A percentile compares a stretch with the other conserved stretches of the same genome.
These are phyloP conservation scores for Dynastes hyllus DNA, from an alignment of 2,888 invertebrate genomes.

Conservation along the genomic window DNA sequence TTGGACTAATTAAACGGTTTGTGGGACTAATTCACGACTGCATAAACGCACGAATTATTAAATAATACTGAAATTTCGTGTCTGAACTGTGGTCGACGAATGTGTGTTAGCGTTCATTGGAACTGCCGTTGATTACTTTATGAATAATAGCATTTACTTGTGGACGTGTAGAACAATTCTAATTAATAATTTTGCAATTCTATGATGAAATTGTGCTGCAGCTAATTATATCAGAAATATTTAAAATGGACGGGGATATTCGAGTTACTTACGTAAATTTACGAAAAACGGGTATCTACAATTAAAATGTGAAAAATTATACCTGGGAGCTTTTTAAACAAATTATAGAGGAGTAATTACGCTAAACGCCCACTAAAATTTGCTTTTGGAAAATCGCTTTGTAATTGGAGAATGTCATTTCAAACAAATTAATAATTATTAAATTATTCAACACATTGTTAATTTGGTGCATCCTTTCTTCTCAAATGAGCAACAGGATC, in stretches of 20 bases:
- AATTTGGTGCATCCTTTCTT: too few relatives aligned
- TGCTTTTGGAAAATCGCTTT: too few relatives aligned
- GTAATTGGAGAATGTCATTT: too few relatives aligned
- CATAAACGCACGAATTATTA: conserved; percentile 22
- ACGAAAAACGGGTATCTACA: too few relatives aligned
- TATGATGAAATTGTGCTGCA: not conserved
- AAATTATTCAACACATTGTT: too few relatives aligned
- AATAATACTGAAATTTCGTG: conserved; percentile 27
- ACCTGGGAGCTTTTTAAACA: too few relatives aligned
- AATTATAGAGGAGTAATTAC: too few relatives aligned
- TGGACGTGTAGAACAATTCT: not conserved
- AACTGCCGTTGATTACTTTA: conserved; percentile 10
- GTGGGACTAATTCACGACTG: conserved; percentile 11
- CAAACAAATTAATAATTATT: too few relatives aligned
- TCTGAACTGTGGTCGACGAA: conserved; percentile 8
- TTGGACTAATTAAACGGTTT: conserved; percentile 37
- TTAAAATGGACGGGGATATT: not conserved
- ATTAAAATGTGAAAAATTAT: too few relatives aligned
- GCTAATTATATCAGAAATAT: not conserved
- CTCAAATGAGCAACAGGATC: too few relatives aligned
- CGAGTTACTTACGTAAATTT: too few relatives aligned
- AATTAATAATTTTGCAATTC: not conserved
- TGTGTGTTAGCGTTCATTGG: not conserved
- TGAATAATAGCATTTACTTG: not conserved
- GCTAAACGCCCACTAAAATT: too few relatives aligned